Conservation (phyloP, 1,140 invertebrate species). For the Neoseiulus cucumeris region DNA sequence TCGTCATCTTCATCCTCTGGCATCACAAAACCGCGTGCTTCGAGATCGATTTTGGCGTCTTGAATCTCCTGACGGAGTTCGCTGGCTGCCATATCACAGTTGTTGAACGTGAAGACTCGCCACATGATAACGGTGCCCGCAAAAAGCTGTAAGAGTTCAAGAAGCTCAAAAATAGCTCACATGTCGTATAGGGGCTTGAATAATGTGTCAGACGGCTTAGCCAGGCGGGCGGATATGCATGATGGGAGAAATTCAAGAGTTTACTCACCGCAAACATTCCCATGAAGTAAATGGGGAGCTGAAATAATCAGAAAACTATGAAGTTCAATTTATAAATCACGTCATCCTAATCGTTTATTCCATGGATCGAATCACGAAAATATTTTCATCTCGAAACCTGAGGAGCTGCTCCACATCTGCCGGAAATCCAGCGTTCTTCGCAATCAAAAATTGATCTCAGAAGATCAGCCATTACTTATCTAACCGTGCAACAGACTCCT, state of each 20-base stretch:
- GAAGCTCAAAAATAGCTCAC: background rate
- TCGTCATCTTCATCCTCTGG: no score
- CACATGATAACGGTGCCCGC: constrained; percentile 20
- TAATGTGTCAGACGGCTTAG: no score
- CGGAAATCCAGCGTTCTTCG: no score
- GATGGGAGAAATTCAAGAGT: no score
- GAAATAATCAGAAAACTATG: background rate
- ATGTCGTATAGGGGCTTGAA: no score
- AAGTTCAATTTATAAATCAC: background rate
- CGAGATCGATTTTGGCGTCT: constrained; percentile 18
- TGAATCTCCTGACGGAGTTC: constrained; percentile 20
- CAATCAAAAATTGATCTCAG: no score
- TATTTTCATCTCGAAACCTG: background rate
- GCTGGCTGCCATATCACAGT: constrained; percentile 21
- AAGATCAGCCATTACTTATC: background rate
- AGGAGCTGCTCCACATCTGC: no score
- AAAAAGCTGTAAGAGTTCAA: constrained; percentile 9
- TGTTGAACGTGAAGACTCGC: constrained; percentile 22
- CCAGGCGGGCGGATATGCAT: no score
- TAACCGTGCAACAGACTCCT: background rate
- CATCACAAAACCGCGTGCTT: constrained; percentile 16
- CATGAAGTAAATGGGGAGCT: background rate
- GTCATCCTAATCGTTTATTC: background rate
- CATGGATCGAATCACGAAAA: background rate
- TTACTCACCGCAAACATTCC: background rate